Base-by-base conservation (phyloP, 2,888 invertebrate genomes). In the Microctonus brassicae region DNA sequence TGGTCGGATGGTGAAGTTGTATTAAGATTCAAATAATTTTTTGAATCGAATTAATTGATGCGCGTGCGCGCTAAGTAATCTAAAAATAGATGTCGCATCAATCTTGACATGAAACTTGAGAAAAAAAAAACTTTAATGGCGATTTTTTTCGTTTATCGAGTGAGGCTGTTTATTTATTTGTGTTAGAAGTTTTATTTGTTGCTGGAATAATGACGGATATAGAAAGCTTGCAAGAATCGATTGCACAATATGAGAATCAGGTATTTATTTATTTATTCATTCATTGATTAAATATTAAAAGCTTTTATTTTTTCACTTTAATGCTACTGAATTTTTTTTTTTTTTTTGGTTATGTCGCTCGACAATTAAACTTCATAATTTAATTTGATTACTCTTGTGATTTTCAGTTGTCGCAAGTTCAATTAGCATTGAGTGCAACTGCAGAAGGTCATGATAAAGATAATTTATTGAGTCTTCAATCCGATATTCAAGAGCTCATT, bases 401-500 rank as follows among this genome's bases (percentile, higher is more conserved):
- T 61, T 55, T 24, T 24, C 10, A 94, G 94, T 86, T 94, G 62
- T 80, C 87, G 26, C 91, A 92, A 88, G 92, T 94, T 11, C 89
- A 91, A 75, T 87, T 90, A 78, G 91, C 93, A 5, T 82, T 94
- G 13, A 83, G 86, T 72, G 83, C 82, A 20, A 88, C 89, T 11
- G 80, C 88, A 17, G 87, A 89, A 73, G 89, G 88, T 22, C 86
- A 88, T 0, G 90, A 91, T 76, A 89, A 89, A 52, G 89, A 90
- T 60, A 91, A 92, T 33, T 87, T 94, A 24, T 74, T 90, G 62
- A 89, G 90, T 57, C 87, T 94, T 11, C 90, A 91, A 80, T 89
- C 90, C 24, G 93, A 94, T 81, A 88, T 94, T 53, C 87, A 90
- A 76, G 92, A 94, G 84, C 88, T 94, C 0, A 90, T 94, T 65